Evolutionary conservation across 1,140 invertebrate genomes (phyloP), one percentile per base, ranked within the genome.

Genomic region (Galleria mellonella): DNA sequence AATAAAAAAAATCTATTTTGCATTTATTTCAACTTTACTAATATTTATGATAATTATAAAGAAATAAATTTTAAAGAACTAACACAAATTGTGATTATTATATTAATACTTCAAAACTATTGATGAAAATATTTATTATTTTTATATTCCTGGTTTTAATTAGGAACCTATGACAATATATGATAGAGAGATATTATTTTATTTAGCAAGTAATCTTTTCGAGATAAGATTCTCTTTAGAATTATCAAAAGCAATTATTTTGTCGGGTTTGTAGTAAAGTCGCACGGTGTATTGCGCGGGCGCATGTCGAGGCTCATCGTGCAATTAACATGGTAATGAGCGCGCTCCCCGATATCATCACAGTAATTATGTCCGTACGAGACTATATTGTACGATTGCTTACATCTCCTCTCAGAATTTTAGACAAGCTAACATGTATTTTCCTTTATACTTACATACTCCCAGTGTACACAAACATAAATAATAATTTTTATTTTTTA

Each of bases 291-390:
- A 37, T 15, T 41, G 41, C 31, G 61, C 55, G 57, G 51, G 39
- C 50, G 54, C 55, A 50, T 51, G 60, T 39, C 47, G 63, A 62
- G 64, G 66, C 53, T 69, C 65, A 56, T 70, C 62, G 69, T 57
- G 70, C 77, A 81, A 82, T 84, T 84, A 81, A 81, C 71, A 84
- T 84, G 81, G 72, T 78, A 84, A 84, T 84, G 74, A 81, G 64
- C 54, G 58, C 60, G 71, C 62, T 71, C 60, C 62, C 47, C 65
- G 81, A 84, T 82, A 84, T 74, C 74, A 79, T 82, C 77, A 59
- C 62, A 40, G 75, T 84, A 81, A 81, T 84, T 84, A 84, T 75
- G 69, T 74, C 67, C 65, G 69, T 55, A 55, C 57, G 58, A 54
- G 67, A 70, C 74, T 72, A 71, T 82, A 81, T 77, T 70, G 63